Evolutionary conservation across 2,797 vertebrate species (phyloP).

Genomic region (Rhinatrema bivittatum): DNA sequence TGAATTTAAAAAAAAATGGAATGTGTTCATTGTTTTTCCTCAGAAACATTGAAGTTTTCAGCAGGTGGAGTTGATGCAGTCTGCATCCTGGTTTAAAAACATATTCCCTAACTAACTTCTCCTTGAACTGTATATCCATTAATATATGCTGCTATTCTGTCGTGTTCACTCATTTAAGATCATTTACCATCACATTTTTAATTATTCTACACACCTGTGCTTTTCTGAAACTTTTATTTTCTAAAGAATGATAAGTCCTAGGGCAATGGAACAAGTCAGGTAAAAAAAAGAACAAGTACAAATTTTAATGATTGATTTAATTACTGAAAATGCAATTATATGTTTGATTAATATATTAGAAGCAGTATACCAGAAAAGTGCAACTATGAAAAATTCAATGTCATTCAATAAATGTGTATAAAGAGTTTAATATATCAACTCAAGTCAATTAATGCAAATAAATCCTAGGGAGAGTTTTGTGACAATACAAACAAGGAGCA

Average conservation of each 20-base stretch:
- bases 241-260: conserved; percentile 5
- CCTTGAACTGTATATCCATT: not conserved
- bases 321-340: not conserved
- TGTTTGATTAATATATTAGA: conserved; percentile 9
- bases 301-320: conserved; percentile 2
- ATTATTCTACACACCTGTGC: conserved; percentile 4
- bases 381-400: not conserved
- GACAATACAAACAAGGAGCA: too few relatives aligned
- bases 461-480: too few relatives aligned
- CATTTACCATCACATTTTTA: conserved; percentile 15
- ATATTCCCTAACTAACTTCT: not conserved
- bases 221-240: conserved; percentile 12
- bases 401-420: not conserved
- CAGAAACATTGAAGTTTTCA: not conserved
- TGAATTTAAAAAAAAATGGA: conserved; percentile 2
- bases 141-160: not conserved
- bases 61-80: not conserved
- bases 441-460: too few relatives aligned
- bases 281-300: not conserved
- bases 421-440: not conserved
- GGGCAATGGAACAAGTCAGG: not conserved
- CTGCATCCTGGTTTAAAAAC: not conserved
- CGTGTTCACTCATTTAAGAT: not conserved
- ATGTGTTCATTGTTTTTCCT: conserved; percentile 1
- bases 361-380: not conserved